These are phyloP conservation scores for Zosterops borbonicus DNA, from an alignment of 2,113 vertebrate species.

Conservation along the genomic window DNA sequence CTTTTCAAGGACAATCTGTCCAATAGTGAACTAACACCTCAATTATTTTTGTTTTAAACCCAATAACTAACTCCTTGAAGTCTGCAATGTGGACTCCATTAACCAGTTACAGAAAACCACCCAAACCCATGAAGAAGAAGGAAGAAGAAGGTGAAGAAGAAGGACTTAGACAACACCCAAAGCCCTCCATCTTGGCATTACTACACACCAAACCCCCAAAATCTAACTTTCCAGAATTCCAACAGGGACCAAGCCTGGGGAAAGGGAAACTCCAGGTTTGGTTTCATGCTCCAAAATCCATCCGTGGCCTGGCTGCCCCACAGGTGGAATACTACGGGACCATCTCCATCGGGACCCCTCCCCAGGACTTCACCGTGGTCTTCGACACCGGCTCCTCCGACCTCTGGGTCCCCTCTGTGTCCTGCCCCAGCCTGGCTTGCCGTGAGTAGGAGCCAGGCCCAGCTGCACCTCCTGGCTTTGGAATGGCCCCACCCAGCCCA, in stretches of 20 bases:
- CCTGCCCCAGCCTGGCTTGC: constrained; percentile 67
- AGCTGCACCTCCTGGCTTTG: not conserved
- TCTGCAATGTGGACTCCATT: too few species aligned
- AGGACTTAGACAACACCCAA: too few species aligned
- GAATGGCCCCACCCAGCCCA: accelerated
- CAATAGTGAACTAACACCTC: too few species aligned
- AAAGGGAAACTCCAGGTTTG: not conserved
- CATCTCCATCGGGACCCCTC: constrained; percentile 66
- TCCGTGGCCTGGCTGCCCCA: not conserved
- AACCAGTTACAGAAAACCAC: too few species aligned
- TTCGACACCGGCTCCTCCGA: constrained; percentile 72
- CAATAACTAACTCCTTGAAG: too few species aligned
- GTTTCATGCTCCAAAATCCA: not conserved
- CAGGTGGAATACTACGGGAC: constrained; percentile 71
- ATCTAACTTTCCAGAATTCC: too few species aligned
- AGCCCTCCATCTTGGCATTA: too few species aligned
- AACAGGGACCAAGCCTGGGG: not conserved
- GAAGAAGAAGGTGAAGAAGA: too few species aligned
- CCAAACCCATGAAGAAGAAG: too few species aligned
- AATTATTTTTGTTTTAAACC: too few species aligned
- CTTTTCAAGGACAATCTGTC: too few species aligned
- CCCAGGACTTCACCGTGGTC: constrained; percentile 69
- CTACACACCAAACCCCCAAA: too few species aligned
- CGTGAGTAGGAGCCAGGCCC: constrained; percentile 31
- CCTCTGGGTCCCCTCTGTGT: constrained; percentile 74